phyloP scores from a whole-genome alignment of 2,797 vertebrate genomes.

The Gambusia yucatana region DNA sequence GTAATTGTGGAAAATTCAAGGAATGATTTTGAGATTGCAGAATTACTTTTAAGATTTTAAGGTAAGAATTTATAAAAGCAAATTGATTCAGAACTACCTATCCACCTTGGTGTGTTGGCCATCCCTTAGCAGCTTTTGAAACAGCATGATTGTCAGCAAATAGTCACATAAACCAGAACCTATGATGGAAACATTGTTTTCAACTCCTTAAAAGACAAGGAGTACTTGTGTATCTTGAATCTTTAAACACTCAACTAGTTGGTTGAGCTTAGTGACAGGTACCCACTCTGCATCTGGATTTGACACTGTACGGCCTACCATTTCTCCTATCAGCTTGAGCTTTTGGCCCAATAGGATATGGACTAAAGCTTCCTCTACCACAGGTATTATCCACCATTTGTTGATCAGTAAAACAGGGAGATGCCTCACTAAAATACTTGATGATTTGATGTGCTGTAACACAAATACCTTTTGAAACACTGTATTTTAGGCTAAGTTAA shows the following conservation, averaged over 20 bases:
- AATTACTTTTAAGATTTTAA: background rate
- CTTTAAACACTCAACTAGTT: background rate
- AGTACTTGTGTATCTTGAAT: background rate
- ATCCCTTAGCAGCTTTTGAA: background rate
- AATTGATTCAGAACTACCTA: background rate
- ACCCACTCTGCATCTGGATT: background rate
- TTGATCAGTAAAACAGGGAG: background rate
- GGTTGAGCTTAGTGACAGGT: background rate
- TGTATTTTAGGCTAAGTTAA: background rate
- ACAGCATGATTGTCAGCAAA: background rate
- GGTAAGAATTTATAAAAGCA: background rate
- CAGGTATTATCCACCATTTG: background rate
- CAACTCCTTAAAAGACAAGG: background rate
- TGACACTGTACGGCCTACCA: background rate
- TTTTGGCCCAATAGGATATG: background rate
- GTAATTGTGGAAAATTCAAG: background rate
- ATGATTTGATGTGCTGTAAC: background rate
- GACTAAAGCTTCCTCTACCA: background rate
- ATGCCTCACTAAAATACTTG: background rate
- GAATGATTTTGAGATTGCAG: background rate
- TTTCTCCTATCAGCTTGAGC: background rate
- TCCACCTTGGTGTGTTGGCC: background rate
- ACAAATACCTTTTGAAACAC: background rate
- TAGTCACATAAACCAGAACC: background rate
- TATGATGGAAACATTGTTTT: background rate